A percentile compares a stretch with the other conserved stretches of the same genome.
These are phyloP conservation scores for Lasioglossum zephyrum DNA, from an alignment of 2,888 invertebrate genomes.

Conservation along the genomic window DNA sequence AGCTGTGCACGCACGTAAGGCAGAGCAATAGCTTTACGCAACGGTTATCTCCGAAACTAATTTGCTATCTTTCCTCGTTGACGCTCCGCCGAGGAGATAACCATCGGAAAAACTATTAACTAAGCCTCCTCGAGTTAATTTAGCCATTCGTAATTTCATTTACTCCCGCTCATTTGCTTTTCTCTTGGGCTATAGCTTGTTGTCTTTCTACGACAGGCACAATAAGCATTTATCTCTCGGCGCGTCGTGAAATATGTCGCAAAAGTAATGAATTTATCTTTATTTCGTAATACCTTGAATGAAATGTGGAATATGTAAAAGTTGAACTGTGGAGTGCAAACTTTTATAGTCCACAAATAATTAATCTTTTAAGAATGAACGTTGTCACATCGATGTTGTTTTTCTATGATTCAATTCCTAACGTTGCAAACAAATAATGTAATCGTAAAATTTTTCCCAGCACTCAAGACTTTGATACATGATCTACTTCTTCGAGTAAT, in stretches of 20 bases:
- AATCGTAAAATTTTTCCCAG: no score
- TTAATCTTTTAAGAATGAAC: no score
- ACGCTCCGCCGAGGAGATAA: conserved; percentile 41
- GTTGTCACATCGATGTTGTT: no score
- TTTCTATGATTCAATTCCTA: no score
- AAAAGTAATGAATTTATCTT: background rate
- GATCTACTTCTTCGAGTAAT: no score
- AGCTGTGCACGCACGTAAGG: conserved; percentile 20
- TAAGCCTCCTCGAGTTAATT: conserved; percentile 45
- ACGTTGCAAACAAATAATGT: no score
- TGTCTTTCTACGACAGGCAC: conserved; percentile 1
- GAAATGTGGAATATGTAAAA: background rate
- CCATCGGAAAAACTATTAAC: conserved; percentile 57
- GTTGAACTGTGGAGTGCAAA: background rate
- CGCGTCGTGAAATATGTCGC: background rate
- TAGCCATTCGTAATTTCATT: conserved; percentile 41
- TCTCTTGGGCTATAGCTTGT: background rate
- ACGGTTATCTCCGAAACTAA: conserved; percentile 57
- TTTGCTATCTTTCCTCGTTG: conserved; percentile 46
- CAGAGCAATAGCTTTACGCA: conserved; percentile 44
- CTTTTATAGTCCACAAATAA: no score
- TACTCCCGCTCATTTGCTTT: conserved; percentile 27
- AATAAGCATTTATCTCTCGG: conserved; percentile 17
- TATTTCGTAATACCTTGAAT: background rate
- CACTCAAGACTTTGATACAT: no score